These are phyloP conservation scores for Ylistrum balloti DNA, from an alignment of 1,140 invertebrate species.

Conservation along the genomic window DNA sequence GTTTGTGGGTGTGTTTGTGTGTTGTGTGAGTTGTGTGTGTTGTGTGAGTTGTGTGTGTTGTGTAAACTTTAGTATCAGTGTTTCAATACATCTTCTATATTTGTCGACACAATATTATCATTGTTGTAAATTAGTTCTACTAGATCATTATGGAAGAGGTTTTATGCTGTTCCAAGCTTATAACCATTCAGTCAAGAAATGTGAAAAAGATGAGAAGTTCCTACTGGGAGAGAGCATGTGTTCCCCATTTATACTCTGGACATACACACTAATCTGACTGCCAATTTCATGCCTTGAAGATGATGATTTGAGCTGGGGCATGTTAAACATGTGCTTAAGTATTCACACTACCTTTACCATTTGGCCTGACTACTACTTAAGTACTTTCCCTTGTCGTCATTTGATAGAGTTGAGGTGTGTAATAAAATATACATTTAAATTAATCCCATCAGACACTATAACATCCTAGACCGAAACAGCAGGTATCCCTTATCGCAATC, in stretches of 20 bases:
- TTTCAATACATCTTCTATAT: too few relatives aligned
- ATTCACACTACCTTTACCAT: not conserved
- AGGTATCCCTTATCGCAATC: slow-evolving; percentile 19
- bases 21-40: too few relatives aligned
- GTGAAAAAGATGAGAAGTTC: not conserved
- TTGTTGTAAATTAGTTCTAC: too few relatives aligned
- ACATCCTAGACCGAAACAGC: not conserved
- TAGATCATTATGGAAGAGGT: too few relatives aligned
- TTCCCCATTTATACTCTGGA: not conserved
- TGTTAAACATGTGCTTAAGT: slow-evolving; percentile 27
- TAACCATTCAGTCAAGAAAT: not conserved
- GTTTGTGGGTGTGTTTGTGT: too few relatives aligned
- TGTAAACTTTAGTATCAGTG: too few relatives aligned
- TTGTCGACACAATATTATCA: too few relatives aligned
- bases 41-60: too few relatives aligned
- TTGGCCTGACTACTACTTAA: not conserved
- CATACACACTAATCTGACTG: slow-evolving; percentile 3
- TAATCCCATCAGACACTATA: not conserved
- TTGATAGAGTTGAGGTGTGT: not conserved
- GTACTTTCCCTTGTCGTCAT: not conserved
- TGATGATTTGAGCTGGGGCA: slow-evolving; percentile 40
- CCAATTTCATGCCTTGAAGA: slow-evolving; percentile 54
- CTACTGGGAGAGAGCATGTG: slow-evolving; percentile 19
- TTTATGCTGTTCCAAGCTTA: not conserved
- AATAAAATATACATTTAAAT: not conserved